A percentile compares a stretch with the other conserved stretches of the same genome.
These are phyloP conservation scores for Adineta ricciae DNA, from an alignment of 2,888 invertebrate species.

Conservation along the genomic window DNA sequence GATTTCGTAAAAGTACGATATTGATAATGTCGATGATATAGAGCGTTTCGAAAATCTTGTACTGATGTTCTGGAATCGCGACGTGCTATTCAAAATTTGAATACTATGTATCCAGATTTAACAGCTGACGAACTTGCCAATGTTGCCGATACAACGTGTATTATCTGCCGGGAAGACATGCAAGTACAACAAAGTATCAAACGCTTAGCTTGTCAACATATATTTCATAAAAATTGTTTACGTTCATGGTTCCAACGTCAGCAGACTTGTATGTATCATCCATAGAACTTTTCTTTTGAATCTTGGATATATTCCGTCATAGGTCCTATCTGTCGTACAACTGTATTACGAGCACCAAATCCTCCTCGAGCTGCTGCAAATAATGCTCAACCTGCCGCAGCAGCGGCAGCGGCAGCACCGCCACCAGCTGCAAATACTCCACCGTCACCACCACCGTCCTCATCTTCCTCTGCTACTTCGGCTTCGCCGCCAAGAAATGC, in stretches of 20 bases:
- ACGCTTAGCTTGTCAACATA: constrained; percentile 95
- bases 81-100: constrained; percentile 92
- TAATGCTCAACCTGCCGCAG: not conserved
- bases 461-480: not conserved
- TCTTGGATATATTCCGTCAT: not conserved
- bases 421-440: not conserved
- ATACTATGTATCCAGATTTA: constrained; percentile 61
- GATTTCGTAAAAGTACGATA: not conserved
- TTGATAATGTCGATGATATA: not conserved
- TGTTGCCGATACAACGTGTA: constrained; percentile 84
- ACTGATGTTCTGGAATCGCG: constrained; percentile 85
- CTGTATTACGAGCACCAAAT: not conserved
- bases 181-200: constrained; percentile 58
- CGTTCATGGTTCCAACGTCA: constrained; percentile 99
- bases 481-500: not conserved
- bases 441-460: not conserved
- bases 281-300: not conserved
- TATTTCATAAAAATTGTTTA: constrained; percentile 92
- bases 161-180: constrained; percentile 88
- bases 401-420: not conserved
- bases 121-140: constrained; percentile 34
- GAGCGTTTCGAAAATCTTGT: constrained; percentile 76
- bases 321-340: constrained; percentile 26
- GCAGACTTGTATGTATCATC: constrained; percentile 69
- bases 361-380: not conserved